Evolutionary conservation across 2,888 invertebrate genomes (phyloP).

Genomic region (Napeogenes inachia): DNA sequence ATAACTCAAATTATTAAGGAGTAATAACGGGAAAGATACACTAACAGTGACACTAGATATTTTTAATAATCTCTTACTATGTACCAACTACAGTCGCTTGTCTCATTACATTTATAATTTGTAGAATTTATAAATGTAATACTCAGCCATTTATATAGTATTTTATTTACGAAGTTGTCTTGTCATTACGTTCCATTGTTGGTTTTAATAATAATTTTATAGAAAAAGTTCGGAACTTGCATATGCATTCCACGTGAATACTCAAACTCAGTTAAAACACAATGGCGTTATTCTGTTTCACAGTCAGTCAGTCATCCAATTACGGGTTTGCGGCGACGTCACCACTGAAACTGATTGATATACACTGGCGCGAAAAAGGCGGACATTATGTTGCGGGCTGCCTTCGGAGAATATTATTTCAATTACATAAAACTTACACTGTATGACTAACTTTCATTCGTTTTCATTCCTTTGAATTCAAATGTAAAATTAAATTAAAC

Average conservation of each 20-base stretch:
- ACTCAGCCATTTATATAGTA: no score
- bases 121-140: no score
- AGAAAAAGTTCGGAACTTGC: not conserved
- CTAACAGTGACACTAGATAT: no score
- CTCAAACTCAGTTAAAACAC: not conserved
- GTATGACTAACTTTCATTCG: no score
- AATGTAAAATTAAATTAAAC: no score
- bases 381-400: not conserved
- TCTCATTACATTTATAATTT: no score
- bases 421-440: not conserved
- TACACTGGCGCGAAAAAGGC: conserved; percentile 5
- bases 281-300: conserved; percentile 4
- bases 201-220: not conserved
- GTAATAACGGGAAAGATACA: no score
- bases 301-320: conserved; percentile 5
- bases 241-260: conserved; percentile 1
- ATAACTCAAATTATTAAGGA: no score
- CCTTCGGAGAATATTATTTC: not conserved
- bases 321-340: conserved; percentile 3
- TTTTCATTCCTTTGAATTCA: no score
- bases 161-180: no score
- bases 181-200: not conserved
- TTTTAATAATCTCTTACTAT: no score
- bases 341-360: conserved; percentile 4
- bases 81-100: no score